Evolutionary conservation across 2,888 invertebrate genomes (phyloP).

Genomic region (Pardosa pseudoannulata): DNA sequence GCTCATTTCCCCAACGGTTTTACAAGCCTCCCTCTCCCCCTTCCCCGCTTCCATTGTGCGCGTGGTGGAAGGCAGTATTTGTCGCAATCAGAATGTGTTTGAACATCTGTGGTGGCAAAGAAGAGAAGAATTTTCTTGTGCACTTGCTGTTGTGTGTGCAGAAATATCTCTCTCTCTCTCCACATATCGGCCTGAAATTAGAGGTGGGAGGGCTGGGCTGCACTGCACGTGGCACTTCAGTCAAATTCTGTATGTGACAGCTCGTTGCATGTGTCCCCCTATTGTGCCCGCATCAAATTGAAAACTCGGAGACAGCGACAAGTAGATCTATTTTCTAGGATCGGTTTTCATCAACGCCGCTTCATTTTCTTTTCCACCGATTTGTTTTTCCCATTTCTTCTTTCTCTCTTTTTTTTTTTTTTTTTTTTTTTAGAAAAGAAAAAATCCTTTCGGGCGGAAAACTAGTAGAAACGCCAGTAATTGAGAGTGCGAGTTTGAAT

Average conservation of each 20-base stretch:
- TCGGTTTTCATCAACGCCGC: slow-evolving; percentile 61
- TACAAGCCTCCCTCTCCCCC: neutral
- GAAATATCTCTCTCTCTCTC: too few species aligned
- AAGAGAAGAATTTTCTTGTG: slow-evolving; percentile 4
- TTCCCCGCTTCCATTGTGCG: neutral
- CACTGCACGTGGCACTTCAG: slow-evolving; percentile 52
- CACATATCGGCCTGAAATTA: slow-evolving; percentile 4
- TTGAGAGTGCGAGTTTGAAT: slow-evolving; percentile 64
- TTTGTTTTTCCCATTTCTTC: slow-evolving; percentile 13
- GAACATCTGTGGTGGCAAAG: neutral
- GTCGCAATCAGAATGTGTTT: neutral
- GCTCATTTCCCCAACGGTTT: slow-evolving; percentile 1
- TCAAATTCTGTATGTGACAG: slow-evolving; percentile 64
- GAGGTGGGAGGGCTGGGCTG: slow-evolving; percentile 1
- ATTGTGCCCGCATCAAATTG: slow-evolving; percentile 64
- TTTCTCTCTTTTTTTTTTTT: slow-evolving; percentile 13
- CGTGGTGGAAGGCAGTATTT: neutral
- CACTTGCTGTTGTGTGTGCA: neutral
- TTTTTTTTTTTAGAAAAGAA: neutral
- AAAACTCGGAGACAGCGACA: slow-evolving; percentile 44
- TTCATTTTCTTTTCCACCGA: slow-evolving; percentile 27
- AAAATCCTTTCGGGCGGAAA: slow-evolving; percentile 47
- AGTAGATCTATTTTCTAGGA: slow-evolving; percentile 53
- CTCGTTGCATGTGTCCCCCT: slow-evolving; percentile 35
- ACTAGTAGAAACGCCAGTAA: slow-evolving; percentile 62